phyloP scores from a whole-genome alignment of 1,140 invertebrate species.

The Trichonephila inaurata region DNA sequence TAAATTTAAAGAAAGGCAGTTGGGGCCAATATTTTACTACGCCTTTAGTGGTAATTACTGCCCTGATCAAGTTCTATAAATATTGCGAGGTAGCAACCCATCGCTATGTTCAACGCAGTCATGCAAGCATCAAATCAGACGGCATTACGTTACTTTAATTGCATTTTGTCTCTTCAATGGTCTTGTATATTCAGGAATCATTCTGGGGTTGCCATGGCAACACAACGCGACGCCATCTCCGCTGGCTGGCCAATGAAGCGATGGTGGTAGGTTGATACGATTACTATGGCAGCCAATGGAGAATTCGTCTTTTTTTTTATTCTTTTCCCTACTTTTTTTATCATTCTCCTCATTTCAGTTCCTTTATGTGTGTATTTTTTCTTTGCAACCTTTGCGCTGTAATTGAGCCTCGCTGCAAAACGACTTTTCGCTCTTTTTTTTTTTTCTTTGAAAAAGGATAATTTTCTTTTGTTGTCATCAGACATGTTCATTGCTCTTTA shows the following conservation, averaged over 20 bases:
- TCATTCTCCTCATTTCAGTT: background rate
- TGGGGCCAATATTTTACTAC: constrained; percentile 45
- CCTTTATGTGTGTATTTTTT: background rate
- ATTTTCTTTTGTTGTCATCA: background rate
- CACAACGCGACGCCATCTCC: constrained; percentile 48
- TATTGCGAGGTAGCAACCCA: constrained; percentile 39
- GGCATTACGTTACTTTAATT: constrained; percentile 70
- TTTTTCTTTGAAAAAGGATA: background rate
- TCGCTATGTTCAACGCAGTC: constrained; percentile 31
- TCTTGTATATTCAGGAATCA: constrained; percentile 36
- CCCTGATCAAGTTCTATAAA: constrained; percentile 63
- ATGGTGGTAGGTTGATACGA: constrained; percentile 56
- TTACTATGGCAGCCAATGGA: constrained; percentile 69
- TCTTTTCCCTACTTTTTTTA: background rate
- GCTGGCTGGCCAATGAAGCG: constrained; percentile 66
- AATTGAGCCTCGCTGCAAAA: constrained; percentile 49
- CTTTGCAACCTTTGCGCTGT: background rate
- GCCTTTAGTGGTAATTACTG: constrained; percentile 35
- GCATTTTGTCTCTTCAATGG: constrained; percentile 71
- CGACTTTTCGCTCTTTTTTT: background rate
- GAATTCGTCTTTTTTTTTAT: background rate
- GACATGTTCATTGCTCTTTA: background rate
- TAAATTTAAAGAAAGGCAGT: constrained; percentile 56
- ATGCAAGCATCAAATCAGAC: constrained; percentile 52
- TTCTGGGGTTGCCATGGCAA: constrained; percentile 46